Evolutionary conservation across 1,140 invertebrate species (phyloP).

Genomic region (Propsilocerus akamusi): DNA sequence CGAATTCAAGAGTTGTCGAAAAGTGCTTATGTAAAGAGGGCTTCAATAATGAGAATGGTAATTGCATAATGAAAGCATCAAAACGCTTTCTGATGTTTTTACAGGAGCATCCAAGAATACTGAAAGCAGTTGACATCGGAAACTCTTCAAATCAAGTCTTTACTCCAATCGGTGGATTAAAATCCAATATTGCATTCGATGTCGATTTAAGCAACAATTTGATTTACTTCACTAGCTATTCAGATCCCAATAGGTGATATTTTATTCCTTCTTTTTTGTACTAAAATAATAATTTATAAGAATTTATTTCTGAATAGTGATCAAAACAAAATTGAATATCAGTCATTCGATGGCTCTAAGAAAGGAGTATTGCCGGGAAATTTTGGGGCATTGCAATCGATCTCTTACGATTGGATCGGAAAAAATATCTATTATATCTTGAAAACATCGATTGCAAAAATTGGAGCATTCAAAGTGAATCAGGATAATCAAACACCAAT

Average conservation of each 20-base stretch:
- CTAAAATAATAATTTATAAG: constrained; percentile 4
- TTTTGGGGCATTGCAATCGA: constrained; percentile 38
- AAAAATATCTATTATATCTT: constrained; percentile 49
- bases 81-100: not conserved
- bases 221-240: not conserved
- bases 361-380: constrained; percentile 38
- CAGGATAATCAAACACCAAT: constrained; percentile 15
- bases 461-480: constrained; percentile 15
- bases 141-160: not conserved
- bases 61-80: not conserved
- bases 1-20: not conserved
- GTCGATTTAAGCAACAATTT: not conserved
- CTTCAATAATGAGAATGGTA: not conserved
- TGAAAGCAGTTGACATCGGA: not conserved
- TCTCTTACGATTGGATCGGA: constrained; percentile 58
- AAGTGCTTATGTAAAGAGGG: not conserved
- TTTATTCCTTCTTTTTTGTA: not conserved
- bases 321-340: constrained; percentile 42
- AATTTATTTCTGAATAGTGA: constrained; percentile 5
- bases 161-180: not conserved
- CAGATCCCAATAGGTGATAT: constrained; percentile 5
- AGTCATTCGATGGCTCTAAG: constrained; percentile 55
- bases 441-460: constrained; percentile 32
- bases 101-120: not conserved
- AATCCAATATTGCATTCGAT: not conserved